A percentile compares a stretch with the other conserved stretches of the same genome.
Evolutionary conservation across 37 sponge, comb jelly and placozoan species (phyloP).

Genomic region (Cliona cf. orientalis): DNA sequence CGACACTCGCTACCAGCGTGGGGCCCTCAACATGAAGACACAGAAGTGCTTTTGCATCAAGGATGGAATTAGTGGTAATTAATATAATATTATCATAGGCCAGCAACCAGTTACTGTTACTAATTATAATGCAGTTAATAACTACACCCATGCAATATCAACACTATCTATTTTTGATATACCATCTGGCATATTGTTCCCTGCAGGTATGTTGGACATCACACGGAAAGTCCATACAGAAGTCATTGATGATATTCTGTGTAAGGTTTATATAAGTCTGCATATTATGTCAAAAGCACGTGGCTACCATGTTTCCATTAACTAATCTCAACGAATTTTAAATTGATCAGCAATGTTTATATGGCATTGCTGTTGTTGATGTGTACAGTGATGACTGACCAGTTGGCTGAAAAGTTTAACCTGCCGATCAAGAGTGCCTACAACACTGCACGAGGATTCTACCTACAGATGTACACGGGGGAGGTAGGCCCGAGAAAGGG

Average conservation of each 20-base stretch:
- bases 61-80: constrained; percentile 36
- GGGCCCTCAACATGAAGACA: constrained; percentile 94
- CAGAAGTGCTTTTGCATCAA: constrained; percentile 99
- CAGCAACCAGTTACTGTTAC: neutral
- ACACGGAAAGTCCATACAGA: constrained; percentile 95
- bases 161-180: neutral
- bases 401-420: constrained; percentile 65
- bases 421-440: constrained; percentile 84
- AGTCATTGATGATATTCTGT: constrained; percentile 87
- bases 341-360: neutral
- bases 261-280: neutral
- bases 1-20: constrained; percentile 93
- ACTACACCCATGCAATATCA: neutral
- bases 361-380: neutral
- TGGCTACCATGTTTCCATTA: neutral
- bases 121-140: neutral
- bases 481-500: constrained; percentile 29
- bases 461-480: constrained; percentile 83
- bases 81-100: neutral
- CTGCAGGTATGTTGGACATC: constrained; percentile 87
- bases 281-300: neutral
- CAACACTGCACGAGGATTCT: constrained; percentile 90
- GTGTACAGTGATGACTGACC: constrained; percentile 60
- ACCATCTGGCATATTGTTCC: neutral
- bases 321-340: neutral